Evolutionary conservation across 2,113 vertebrate species (phyloP), one percentile per base, ranked within the genome.

Genomic region (Pardalotus punctatus): DNA sequence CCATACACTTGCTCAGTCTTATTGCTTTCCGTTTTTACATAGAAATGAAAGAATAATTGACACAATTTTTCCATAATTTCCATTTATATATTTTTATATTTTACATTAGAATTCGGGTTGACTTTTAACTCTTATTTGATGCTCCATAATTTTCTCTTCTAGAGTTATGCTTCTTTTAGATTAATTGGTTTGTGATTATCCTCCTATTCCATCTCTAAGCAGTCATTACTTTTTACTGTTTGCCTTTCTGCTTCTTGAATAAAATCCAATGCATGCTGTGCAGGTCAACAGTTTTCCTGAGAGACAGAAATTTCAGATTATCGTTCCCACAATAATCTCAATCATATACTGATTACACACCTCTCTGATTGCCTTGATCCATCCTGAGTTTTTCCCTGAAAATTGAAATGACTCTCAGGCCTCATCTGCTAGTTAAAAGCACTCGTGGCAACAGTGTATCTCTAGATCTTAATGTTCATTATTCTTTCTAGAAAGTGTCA

Each of bases 261-360:
- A 86, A 96, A 96, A 96, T 90, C 16, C 69, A 94, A 14, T 91
- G 60, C 50, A 65, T 66, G 65, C 51, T 48, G 48, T 76, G 83
- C 40, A 84, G 73, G 89, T 96, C 60, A 93, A 90, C 42, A 90
- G 13, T 87, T 91, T 96, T 71, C 54, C 47, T 57, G 56, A 65
- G 36, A 84, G 66, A 61, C 21, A 87, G 43, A 94, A 96, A 83
- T n/a, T 95, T 65, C 51, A 95, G 83, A 93, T 96, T 89, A 93
- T 85, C 45, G 95, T 86, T 96, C 57, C 62, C 56, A 81, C 61
- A 65, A 95, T 97, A 95, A 97, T 94, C 89, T 97, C 53, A 87
- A n/a, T 95, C 76, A 82, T 76, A 91, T 81, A 84, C 77, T 92
- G 87, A 94, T 92, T 97, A 90, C 23, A 69, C 31, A 56, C 48